Percentiles rank a stretch among this genome's conserved stretches.
phyloP scores from a whole-genome alignment of 2,113 vertebrate genomes.

The Eulemur rufifrons region DNA sequence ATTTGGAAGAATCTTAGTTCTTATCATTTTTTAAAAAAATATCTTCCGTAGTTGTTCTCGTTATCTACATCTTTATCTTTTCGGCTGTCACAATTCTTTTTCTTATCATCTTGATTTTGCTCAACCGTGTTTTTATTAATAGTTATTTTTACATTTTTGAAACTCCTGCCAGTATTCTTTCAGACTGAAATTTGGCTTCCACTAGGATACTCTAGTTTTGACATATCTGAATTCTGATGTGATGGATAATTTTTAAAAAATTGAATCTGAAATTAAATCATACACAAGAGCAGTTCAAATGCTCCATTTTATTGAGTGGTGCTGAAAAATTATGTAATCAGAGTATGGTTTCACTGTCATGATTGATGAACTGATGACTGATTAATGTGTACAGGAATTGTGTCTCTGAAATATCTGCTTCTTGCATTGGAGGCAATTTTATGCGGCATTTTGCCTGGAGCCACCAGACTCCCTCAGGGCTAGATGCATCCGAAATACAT shows the following conservation, averaged over 20 bases:
- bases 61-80: not conserved
- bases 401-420: not conserved
- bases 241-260: not conserved
- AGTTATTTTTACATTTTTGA: not conserved
- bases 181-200: not conserved
- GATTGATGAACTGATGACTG: rapidly evolving
- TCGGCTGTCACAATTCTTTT: not conserved
- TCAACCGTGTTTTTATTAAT: not conserved
- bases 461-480: not conserved
- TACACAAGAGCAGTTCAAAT: not conserved
- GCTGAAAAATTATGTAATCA: not conserved
- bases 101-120: not conserved
- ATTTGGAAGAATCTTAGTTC: not conserved
- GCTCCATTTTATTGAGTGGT: no score
- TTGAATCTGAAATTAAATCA: not conserved
- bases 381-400: not conserved
- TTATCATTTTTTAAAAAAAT: not conserved
- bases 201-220: not conserved
- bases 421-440: rapidly evolving
- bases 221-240: not conserved
- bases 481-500: rapidly evolving
- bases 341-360: rapidly evolving
- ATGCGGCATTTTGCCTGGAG: not conserved
- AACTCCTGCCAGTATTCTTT: not conserved
- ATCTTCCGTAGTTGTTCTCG: not conserved